phyloP scores from a whole-genome alignment of 2,113 vertebrate genomes.

The Scartelaos histophorus region DNA sequence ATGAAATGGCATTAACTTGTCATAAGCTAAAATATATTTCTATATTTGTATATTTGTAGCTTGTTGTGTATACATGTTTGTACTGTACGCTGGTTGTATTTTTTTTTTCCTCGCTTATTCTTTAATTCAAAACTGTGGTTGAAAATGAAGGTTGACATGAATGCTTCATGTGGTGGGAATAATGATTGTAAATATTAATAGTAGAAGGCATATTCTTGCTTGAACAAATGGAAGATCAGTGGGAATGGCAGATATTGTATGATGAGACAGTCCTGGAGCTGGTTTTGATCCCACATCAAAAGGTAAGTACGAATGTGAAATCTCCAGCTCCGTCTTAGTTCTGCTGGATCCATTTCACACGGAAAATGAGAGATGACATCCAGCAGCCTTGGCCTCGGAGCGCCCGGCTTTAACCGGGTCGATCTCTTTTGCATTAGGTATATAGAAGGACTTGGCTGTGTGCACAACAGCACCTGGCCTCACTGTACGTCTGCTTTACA shows the following conservation, averaged over 20 bases:
- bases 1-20: slow-evolving; percentile 68
- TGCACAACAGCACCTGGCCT: too few species aligned
- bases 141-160: slow-evolving; percentile 56
- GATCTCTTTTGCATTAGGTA: background rate
- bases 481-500: too few species aligned
- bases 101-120: slow-evolving; percentile 14
- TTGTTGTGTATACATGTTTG: slow-evolving; percentile 69
- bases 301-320: slow-evolving; percentile 54
- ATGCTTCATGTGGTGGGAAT: slow-evolving; percentile 55
- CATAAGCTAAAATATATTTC: slow-evolving; percentile 69
- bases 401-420: slow-evolving; percentile 20
- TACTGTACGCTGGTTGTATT: slow-evolving; percentile 63
- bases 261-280: slow-evolving; percentile 27
- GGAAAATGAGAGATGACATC: slow-evolving; percentile 31
- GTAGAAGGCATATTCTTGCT: slow-evolving; percentile 46
- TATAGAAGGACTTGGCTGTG: too few species aligned
- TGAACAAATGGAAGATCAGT: slow-evolving; percentile 63
- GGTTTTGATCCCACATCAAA: slow-evolving; percentile 49
- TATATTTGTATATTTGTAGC: slow-evolving; percentile 79
- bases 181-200: slow-evolving; percentile 71
- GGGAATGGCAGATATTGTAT: slow-evolving; percentile 47
- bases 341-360: slow-evolving; percentile 19
- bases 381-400: slow-evolving; percentile 1
- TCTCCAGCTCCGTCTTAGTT: slow-evolving; percentile 28
- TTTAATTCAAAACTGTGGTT: slow-evolving; percentile 44